These are phyloP conservation scores for Cerceris rybyensis DNA, from an alignment of 2,888 invertebrate species.

Conservation along the genomic window DNA sequence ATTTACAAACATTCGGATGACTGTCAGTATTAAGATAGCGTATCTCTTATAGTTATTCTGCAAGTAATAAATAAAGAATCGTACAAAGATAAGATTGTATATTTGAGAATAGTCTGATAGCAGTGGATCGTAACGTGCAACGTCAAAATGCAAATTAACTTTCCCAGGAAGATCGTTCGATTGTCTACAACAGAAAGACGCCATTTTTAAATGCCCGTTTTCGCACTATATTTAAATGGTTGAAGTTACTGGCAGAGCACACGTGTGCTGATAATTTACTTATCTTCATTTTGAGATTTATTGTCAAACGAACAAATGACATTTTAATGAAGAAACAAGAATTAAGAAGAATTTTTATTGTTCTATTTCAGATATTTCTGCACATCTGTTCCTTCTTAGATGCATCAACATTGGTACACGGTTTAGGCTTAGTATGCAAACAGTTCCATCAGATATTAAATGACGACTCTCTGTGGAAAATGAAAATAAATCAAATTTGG, in stretches of 20 bases:
- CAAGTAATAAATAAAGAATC: not conserved
- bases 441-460: slow-evolving; percentile 84
- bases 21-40: not conserved
- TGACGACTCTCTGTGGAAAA: slow-evolving; percentile 84
- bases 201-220: slow-evolving; percentile 47
- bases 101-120: slow-evolving; percentile 23
- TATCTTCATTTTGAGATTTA: too few species aligned
- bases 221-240: slow-evolving; percentile 19
- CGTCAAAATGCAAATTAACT: slow-evolving; percentile 23
- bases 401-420: slow-evolving; percentile 83
- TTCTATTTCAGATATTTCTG: slow-evolving; percentile 83
- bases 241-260: not conserved
- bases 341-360: not conserved
- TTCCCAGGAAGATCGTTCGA: slow-evolving; percentile 10
- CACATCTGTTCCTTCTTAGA: slow-evolving; percentile 85
- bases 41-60: not conserved
- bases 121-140: slow-evolving; percentile 10
- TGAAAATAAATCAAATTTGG: slow-evolving; percentile 75
- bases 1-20: slow-evolving; percentile 42
- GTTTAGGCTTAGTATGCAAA: slow-evolving; percentile 84
- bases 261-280: not conserved
- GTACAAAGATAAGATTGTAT: slow-evolving; percentile 8
- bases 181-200: slow-evolving; percentile 3
- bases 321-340: not conserved
- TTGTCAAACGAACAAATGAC: not conserved